Base-by-base conservation (phyloP, 2,888 invertebrate genomes). In the Nomada fabriciana region DNA sequence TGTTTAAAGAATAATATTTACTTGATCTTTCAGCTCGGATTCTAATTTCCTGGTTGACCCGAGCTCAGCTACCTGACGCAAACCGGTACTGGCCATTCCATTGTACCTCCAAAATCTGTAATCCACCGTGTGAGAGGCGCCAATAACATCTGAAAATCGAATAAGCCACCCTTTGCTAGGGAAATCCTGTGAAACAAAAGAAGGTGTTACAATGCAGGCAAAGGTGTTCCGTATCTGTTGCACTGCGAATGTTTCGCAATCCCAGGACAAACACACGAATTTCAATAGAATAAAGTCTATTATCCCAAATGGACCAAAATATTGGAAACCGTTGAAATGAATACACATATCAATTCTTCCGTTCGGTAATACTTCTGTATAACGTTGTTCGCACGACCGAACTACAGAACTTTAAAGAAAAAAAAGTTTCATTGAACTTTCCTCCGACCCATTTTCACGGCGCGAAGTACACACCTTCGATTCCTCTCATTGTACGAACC, bases 91-190 rank as follows among this genome's bases (percentile, higher is more conserved):
- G 9, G 99, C 98, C 72, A 96, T 96, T 84, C 96, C 96, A 3
- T 98, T 98, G 92, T 98, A 97, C 53, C 97, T 97, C 99, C 99
- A 99, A 92, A 99, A 98, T 63, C 97, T 96, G 90, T 97, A 97
- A 93, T 98, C 98, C 60, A 96, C 95, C 43, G 97, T 97, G 92
- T 99, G 99, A 0, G 98, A 97, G 42, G 98, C 98, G 1, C 98
- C 99, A 90, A 99, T 97, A 18, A 99, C 96, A 94, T 99, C 99
- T 0, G 99, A 99, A 95, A 99, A 99, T 94, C 99, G 98, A 0
- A 98, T 98, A 82, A 98, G 94, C 97, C 98, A 98, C 83, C 97
- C 95, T 57, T 98, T 97, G 91, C 96, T 96, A 0, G 99, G 99
- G 94, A 98, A 99, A 94, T 99, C 97, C 94, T 93, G 70, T 2